Percentiles rank a stretch among this genome's conserved stretches.
Conservation (phyloP, 1,140 invertebrate genomes). For the Meloidogyne exigua region DNA sequence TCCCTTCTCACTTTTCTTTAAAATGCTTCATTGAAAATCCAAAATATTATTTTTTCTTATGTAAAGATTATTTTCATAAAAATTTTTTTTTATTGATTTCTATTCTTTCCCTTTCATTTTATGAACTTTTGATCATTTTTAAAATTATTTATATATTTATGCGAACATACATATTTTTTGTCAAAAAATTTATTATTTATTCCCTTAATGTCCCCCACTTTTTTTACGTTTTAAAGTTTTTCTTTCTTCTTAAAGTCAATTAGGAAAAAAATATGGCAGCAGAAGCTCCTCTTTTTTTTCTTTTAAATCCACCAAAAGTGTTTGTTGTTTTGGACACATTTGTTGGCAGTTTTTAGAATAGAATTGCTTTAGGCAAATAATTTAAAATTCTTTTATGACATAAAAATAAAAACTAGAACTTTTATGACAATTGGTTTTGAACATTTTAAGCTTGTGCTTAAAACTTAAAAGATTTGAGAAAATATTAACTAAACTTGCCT, state of each 20-base stretch:
- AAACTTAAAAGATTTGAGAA: too few species aligned
- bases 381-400: not conserved
- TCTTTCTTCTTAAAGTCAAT: not conserved
- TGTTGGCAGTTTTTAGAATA: not conserved
- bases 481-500: too few species aligned
- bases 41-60: too few species aligned
- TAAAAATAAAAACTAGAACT: not conserved
- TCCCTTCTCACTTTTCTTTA: not conserved
- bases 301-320: not conserved
- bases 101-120: not conserved
- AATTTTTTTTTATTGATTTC: not conserved
- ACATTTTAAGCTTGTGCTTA: too few species aligned
- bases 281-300: not conserved
- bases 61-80: not conserved
- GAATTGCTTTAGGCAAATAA: not conserved
- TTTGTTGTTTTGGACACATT: slow-evolving; percentile 5
- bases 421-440: too few species aligned
- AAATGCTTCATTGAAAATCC: not conserved
- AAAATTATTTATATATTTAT: not conserved
- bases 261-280: not conserved
- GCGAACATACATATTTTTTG: not conserved
- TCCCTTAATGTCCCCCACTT: not conserved
- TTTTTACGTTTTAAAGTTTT: not conserved
- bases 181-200: slow-evolving; percentile 6
- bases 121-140: slow-evolving; percentile 1